These are phyloP conservation scores for Labia minor DNA, from an alignment of 2,888 invertebrate species.

Conservation along the genomic window DNA sequence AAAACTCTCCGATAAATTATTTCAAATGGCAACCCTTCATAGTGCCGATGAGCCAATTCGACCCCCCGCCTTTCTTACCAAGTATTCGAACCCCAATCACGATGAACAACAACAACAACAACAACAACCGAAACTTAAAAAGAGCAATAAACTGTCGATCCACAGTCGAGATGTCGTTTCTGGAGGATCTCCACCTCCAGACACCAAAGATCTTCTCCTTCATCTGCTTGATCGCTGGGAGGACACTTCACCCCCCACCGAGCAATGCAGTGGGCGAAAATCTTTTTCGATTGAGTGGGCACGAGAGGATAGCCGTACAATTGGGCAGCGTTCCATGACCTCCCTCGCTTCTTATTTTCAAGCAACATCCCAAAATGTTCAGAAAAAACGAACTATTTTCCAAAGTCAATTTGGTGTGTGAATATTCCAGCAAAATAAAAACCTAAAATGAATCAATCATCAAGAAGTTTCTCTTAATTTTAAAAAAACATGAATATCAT, in stretches of 20 bases:
- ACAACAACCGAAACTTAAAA: neutral
- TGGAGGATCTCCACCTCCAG: slow-evolving; percentile 34
- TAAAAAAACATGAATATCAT: too few species aligned
- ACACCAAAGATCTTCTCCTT: slow-evolving; percentile 62
- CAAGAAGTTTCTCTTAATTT: too few species aligned
- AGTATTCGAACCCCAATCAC: neutral
- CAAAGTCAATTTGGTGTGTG: slow-evolving; percentile 31
- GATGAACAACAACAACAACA: neutral
- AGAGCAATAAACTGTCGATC: slow-evolving; percentile 41
- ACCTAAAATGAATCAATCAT: neutral
- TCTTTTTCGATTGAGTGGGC: slow-evolving; percentile 69
- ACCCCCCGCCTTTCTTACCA: slow-evolving; percentile 9
- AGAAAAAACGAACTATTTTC: slow-evolving; percentile 41
- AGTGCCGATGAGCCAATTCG: neutral
- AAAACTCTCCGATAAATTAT: slow-evolving; percentile 67
- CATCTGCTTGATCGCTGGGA: slow-evolving; percentile 69
- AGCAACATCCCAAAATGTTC: slow-evolving; percentile 35
- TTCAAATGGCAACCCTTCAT: slow-evolving; percentile 30
- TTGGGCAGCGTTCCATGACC: slow-evolving; percentile 67
- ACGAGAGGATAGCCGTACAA: slow-evolving; percentile 48
- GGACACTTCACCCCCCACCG: slow-evolving; percentile 41
- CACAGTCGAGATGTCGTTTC: slow-evolving; percentile 60
- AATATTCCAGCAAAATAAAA: neutral
- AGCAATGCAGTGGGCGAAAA: slow-evolving; percentile 45
- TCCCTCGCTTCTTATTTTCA: slow-evolving; percentile 72